These are phyloP conservation scores for Lycodopsis pacificus DNA, from an alignment of 2,797 vertebrate species.

Conservation along the genomic window DNA sequence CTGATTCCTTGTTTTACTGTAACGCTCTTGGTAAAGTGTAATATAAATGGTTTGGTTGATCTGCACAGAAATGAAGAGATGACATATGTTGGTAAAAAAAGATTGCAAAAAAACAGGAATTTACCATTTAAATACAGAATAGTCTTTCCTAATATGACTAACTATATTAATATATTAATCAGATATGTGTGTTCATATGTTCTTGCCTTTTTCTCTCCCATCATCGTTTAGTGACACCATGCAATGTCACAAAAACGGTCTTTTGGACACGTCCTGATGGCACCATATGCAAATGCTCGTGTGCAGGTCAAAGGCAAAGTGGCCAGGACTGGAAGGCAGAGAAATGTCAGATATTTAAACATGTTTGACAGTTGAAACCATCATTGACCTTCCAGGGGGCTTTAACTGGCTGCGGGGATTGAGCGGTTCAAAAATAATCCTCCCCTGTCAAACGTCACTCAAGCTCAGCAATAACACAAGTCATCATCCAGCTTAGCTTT, in stretches of 20 bases:
- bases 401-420: constrained; percentile 80
- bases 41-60: background rate
- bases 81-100: background rate
- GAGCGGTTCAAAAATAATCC: constrained; percentile 84
- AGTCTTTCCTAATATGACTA: background rate
- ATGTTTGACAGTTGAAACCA: constrained; percentile 81
- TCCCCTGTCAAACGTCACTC: constrained; percentile 84
- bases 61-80: background rate
- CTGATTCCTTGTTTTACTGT: background rate
- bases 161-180: background rate
- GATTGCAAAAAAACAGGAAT: background rate
- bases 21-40: background rate
- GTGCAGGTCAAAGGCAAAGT: constrained; percentile 67
- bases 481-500: constrained; percentile 83
- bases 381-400: constrained; percentile 82
- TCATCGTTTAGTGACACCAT: background rate
- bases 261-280: constrained; percentile 62
- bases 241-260: constrained; percentile 30
- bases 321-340: constrained; percentile 63
- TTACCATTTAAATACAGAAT: background rate
- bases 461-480: constrained; percentile 82
- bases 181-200: background rate
- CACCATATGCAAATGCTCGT: constrained; percentile 64
- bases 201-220: background rate
- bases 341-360: constrained; percentile 71